These are phyloP conservation scores for Gobiocypris rarus DNA, from an alignment of 2,113 vertebrate species.

Conservation along the genomic window DNA sequence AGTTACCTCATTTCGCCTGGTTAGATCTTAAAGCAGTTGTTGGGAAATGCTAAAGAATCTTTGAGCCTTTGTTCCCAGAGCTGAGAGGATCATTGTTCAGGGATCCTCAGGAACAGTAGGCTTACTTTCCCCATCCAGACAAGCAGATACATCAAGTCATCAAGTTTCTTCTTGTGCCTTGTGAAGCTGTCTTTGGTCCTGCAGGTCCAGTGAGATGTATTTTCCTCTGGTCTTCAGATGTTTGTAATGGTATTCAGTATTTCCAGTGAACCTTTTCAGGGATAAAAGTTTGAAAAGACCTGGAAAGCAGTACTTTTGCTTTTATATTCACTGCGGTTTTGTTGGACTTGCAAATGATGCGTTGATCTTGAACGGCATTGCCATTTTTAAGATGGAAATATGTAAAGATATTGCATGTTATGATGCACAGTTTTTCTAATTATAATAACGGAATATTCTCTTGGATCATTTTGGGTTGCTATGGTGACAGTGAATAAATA, in stretches of 20 bases:
- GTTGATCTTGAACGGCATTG: constrained; percentile 68
- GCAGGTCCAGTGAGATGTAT: constrained; percentile 2
- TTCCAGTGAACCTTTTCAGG: neutral
- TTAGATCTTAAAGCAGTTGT: constrained; percentile 18
- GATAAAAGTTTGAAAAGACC: constrained; percentile 29
- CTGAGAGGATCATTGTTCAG: constrained; percentile 36
- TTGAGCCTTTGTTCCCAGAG: constrained; percentile 5
- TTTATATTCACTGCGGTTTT: constrained; percentile 66
- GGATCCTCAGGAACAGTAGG: constrained; percentile 23
- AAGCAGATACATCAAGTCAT: neutral
- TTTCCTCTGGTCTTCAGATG: constrained; percentile 26
- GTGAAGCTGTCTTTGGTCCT: neutral
- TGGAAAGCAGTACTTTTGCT: constrained; percentile 43
- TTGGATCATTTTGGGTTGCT: constrained; percentile 58
- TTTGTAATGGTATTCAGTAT: neutral
- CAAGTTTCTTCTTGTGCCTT: constrained; percentile 17
- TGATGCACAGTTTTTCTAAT: constrained; percentile 65
- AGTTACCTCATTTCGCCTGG: neutral
- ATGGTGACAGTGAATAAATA: constrained; percentile 71
- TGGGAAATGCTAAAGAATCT: constrained; percentile 6
- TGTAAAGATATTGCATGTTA: constrained; percentile 60
- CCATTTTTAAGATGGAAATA: constrained; percentile 70
- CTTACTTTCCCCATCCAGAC: constrained; percentile 16
- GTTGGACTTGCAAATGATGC: constrained; percentile 73
- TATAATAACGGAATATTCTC: constrained; percentile 68